These are phyloP conservation scores for Ibidorhyncha struthersii DNA, from an alignment of 2,113 vertebrate species.

Conservation along the genomic window DNA sequence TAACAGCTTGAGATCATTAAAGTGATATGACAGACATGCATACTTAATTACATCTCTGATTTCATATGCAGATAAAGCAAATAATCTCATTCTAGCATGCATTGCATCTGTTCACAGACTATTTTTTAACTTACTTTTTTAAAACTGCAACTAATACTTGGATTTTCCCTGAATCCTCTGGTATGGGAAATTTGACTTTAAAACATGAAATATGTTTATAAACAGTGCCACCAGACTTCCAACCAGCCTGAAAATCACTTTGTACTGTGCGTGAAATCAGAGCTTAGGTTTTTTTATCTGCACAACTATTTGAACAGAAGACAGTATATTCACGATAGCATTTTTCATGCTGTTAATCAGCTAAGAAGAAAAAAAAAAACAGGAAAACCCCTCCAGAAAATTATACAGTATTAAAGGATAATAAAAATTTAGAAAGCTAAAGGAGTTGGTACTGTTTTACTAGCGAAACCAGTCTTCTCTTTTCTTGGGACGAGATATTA, in stretches of 20 bases:
- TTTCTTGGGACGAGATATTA: not conserved
- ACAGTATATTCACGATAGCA: not conserved
- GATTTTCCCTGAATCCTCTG: not conserved
- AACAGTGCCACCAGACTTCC: not conserved
- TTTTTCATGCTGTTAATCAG: not conserved
- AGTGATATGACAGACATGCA: not conserved
- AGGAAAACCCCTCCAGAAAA: not conserved
- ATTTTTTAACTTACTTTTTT: not conserved
- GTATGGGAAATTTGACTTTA: not conserved
- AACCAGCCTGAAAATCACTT: not conserved
- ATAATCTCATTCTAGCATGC: not conserved
- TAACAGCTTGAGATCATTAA: not conserved
- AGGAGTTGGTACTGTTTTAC: not conserved
- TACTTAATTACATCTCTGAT: not conserved
- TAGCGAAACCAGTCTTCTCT: not conserved
- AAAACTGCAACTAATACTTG: not conserved
- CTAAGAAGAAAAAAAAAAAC: not conserved
- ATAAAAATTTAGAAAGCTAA: not conserved
- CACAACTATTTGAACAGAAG: not conserved
- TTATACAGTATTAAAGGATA: not conserved
- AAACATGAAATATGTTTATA: not conserved
- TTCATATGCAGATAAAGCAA: not conserved
- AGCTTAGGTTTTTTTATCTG: not conserved
- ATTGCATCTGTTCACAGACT: not conserved
- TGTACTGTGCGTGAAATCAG: not conserved